Base-by-base conservation (phyloP, 2,113 vertebrate genomes). In the Nothobranchius furzeri region DNA sequence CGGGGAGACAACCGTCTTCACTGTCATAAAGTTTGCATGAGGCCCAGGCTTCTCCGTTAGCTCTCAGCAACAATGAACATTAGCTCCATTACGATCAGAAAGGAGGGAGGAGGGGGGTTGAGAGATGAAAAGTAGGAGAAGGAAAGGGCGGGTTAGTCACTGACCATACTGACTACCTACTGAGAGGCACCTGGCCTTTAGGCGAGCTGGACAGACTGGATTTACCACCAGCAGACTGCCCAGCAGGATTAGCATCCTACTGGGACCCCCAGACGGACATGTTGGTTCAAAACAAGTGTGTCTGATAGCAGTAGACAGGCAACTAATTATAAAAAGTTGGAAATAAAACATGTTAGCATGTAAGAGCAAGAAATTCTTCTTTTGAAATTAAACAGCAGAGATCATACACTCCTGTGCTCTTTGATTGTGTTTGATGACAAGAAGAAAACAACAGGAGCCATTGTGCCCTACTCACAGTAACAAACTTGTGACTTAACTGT, bases 1-100 rank as follows among this genome's bases (percentile, higher is more conserved):
- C 85, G 85, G 20, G 20, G 89, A 72, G 82, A 47, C 89, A 80
- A 87, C 88, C 75, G 88, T 85, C 92, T 93, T 88, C 64, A 12
- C 36, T 88, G 73, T 93, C 93, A 95, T 95, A 89, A 95, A 95
- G 93, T 94, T 96, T 95, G 93, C 93, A 93, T 93, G 92, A 95
- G 77, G 72, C 51, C 60, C 55, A 37, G 47, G 55, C 59, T 72
- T 20, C 56, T 12, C 60, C 6, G 60, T 48, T 89, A 90, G 93
- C 90, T 92, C 92, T 93, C 93, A 80, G 79, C 78, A 70, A 3
- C 30, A 82, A 83, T 81, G 7, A 17, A 87, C 92, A 94, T 96
- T 92, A 96, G 93, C 93, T 96, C 94, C 85, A 87, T 95, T 93
- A 95, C 67, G 35, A 9, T 60, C 74, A 48, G 53, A 63, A 67